phyloP scores from a whole-genome alignment of 1,140 invertebrate species.

The Zaprionus vittiger region DNA sequence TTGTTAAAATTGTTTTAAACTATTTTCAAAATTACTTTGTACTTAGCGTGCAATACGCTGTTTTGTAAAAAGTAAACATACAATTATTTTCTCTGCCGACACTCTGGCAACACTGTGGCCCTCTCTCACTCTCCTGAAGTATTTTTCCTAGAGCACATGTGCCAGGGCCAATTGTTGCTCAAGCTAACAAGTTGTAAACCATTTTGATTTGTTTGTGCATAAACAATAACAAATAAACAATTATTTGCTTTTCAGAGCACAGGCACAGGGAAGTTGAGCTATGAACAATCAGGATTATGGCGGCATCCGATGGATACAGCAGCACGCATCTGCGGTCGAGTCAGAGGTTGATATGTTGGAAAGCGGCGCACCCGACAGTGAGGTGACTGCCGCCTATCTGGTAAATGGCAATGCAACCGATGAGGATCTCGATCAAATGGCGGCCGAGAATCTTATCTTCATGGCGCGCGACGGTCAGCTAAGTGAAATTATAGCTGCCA shows the following conservation, averaged over 20 bases:
- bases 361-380: conserved; percentile 39
- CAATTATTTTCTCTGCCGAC: neutral
- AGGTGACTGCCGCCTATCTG: conserved; percentile 41
- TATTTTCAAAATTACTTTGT: neutral
- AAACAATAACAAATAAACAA: conserved; percentile 37
- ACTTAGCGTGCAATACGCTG: neutral
- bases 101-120: conserved; percentile 52
- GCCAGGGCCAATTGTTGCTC: conserved; percentile 68
- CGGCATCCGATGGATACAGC: conserved; percentile 80
- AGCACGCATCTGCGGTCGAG: conserved; percentile 59
- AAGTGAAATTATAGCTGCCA: conserved; percentile 71
- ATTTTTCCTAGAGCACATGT: conserved; percentile 67
- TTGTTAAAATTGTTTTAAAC: neutral
- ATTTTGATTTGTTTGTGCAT: conserved; percentile 26
- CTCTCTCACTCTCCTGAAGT: conserved; percentile 46
- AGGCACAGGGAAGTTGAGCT: conserved; percentile 53
- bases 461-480: conserved; percentile 85
- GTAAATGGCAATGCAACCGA: conserved; percentile 49
- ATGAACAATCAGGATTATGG: conserved; percentile 76
- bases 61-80: conserved; percentile 11
- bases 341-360: conserved; percentile 66
- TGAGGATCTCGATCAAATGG: conserved; percentile 86
- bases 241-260: conserved; percentile 20
- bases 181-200: conserved; percentile 26
- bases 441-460: conserved; percentile 87